Base-by-base conservation (phyloP, 2,888 invertebrate species). In the Chesias legatella region DNA sequence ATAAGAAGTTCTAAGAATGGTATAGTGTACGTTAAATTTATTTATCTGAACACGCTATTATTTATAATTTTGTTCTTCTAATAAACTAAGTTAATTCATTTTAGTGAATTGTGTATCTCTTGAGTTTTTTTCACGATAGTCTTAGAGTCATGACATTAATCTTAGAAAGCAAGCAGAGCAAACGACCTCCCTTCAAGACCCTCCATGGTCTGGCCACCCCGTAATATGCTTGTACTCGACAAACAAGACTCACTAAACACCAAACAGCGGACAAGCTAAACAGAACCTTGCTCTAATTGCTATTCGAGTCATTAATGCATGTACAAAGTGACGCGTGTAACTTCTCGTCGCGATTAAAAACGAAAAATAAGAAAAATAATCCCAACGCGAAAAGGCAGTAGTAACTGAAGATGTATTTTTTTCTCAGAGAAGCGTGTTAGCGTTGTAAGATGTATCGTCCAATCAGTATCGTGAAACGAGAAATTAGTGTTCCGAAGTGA, bases 361-460 rank as follows among this genome's bases (percentile, higher is more conserved):
- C 67, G 59, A 66, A 73, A 77, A 76, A 79, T 75, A 76, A 76
- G 75, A 76, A 78, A 79, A 80, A 79, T 73, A 81, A 80, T 76
- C 73, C 68, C 71, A 64, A 70, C 73, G 73, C 73, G 72, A 77
- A 77, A 81, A 80, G 73, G 75, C 68, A 78, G 76, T 74, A 78
- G 76, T 74, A 38, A 78, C 74, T 72, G 72, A 79, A 82, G 79
- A 82, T 79, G 73, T 84, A 83, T 84, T 81, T 83, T n/a, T 80
- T 80, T 78, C 70, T 67, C 66, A 70, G 69, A 76, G 76, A 65
- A 77, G 74, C 76, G 75, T 81, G 80, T 78, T 79, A 75, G 80
- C 78, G 78, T 83, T 84, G 81, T 84, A 85, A 83, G 85, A 86
- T 86, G 88, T 85, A 85, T 85, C 76, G 85, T 81, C 84, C 85